Evolutionary conservation across 2,113 vertebrate species (phyloP).

Genomic region (Salvelinus alpinus): DNA sequence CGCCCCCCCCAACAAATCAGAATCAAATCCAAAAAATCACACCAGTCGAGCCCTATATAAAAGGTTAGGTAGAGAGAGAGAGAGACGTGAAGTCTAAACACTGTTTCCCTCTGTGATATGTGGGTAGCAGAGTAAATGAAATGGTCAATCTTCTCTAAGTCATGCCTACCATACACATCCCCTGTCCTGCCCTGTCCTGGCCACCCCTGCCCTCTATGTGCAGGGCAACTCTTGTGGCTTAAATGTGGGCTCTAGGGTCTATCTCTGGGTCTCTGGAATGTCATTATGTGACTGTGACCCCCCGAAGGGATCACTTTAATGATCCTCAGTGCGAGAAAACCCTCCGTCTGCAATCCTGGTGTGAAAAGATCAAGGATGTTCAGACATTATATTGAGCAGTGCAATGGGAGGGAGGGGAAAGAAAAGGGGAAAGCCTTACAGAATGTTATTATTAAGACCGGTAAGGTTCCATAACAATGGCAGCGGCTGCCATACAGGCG

Average conservation of each 20-base stretch:
- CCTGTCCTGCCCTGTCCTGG: background rate
- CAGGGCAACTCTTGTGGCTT: constrained; percentile 58
- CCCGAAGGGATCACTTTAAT: constrained; percentile 70
- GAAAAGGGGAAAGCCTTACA: constrained; percentile 57
- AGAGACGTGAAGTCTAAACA: too few species aligned
- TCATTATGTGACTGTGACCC: constrained; percentile 72
- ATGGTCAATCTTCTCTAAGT: too few species aligned
- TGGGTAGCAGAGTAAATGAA: too few species aligned
- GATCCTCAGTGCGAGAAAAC: constrained; percentile 70
- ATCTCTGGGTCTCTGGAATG: constrained; percentile 79
- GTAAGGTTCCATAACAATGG: constrained; percentile 57
- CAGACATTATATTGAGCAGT: constrained; percentile 52
- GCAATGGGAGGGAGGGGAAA: constrained; percentile 35
- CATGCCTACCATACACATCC: too few species aligned
- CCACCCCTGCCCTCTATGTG: background rate
- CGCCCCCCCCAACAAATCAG: too few species aligned
- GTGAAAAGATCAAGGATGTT: constrained; percentile 77
- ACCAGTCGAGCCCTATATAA: too few species aligned
- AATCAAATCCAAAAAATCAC: too few species aligned
- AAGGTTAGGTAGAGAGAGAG: too few species aligned
- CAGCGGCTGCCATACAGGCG: constrained; percentile 28
- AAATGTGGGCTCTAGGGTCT: constrained; percentile 66
- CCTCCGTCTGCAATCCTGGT: constrained; percentile 57
- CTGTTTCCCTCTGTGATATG: too few species aligned
- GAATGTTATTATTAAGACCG: constrained; percentile 65